Percentiles rank a stretch among this genome's conserved stretches.
phyloP scores from a whole-genome alignment of 2,797 vertebrate genomes.

The Rhyacichthys aspro region DNA sequence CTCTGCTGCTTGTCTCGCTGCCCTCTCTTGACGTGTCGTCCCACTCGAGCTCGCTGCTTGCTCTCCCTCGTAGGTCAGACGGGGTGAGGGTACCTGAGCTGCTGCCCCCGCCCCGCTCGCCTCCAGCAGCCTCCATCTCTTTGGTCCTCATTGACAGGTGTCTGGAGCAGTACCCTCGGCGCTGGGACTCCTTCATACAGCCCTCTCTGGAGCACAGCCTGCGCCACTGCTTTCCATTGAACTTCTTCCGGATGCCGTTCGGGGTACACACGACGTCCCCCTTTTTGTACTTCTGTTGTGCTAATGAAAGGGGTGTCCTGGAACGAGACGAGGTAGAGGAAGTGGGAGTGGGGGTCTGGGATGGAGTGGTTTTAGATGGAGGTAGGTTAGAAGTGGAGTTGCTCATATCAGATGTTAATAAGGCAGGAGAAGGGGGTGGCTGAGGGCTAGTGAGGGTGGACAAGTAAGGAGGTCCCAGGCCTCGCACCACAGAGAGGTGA shows the following conservation, averaged over 20 bases:
- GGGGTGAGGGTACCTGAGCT: conserved; percentile 90
- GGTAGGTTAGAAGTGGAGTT: conserved; percentile 65
- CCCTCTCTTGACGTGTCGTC: conserved; percentile 91
- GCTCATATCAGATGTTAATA: conserved; percentile 68
- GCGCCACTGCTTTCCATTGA: conserved; percentile 96
- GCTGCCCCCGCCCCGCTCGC: conserved; percentile 80
- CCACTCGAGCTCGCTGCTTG: conserved; percentile 91
- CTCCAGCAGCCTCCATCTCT: conserved; percentile 87
- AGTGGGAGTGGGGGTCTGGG: conserved; percentile 69
- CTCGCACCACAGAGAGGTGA: conserved; percentile 67
- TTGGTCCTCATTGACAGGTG: conserved; percentile 93
- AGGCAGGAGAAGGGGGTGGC: conserved; percentile 76
- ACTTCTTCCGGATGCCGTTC: conserved; percentile 93
- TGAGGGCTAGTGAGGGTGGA: conserved; percentile 71
- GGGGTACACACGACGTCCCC: conserved; percentile 93
- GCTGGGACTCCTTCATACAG: conserved; percentile 94
- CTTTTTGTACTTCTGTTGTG: conserved; percentile 93
- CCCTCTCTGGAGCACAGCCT: conserved; percentile 90
- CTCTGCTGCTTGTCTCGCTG: conserved; percentile 87
- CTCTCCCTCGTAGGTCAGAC: conserved; percentile 85
- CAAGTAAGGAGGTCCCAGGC: conserved; percentile 56
- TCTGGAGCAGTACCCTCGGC: conserved; percentile 91
- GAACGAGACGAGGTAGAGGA: conserved; percentile 81
- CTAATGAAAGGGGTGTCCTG: conserved; percentile 86
- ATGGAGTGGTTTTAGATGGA: conserved; percentile 79